Evolutionary conservation across 1,140 invertebrate species (phyloP), one percentile per base, ranked within the genome.

Genomic region (Eriosoma lanigerum): DNA sequence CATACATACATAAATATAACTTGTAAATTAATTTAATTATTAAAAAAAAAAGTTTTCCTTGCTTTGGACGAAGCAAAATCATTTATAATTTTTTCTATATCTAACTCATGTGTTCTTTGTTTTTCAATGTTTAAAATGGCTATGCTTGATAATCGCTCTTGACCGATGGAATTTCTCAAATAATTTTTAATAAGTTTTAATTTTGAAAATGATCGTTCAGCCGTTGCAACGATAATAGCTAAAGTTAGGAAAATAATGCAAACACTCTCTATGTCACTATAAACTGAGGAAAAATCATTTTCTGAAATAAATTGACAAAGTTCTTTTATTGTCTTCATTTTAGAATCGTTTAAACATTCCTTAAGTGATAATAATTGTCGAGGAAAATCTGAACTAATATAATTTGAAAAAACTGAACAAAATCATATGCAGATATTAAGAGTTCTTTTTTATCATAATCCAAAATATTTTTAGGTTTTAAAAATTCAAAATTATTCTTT

Each of bases 231-330:
- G 12, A 5, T 60, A 1, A 60, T 24, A 17, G 58, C 13, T 60
- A 60, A 0, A 24, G 58, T 60, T 60, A 60, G 29, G 17, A 60
- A 60, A 19, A 60, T 60, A 60, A 60, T 60, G 15, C 58, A 60
- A 17, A 24, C 24, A 60, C 13, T 60, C 4, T 29, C 15, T 13
- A 48, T 29, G 15, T 29, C 24, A 15, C 24, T 60, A 29, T 60
- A 60, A 6, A 60, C 15, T 8, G 24, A 60, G 13, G 24, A 26
- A 26, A 60, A 12, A 60, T 29, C 58, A 60, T 60, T 60, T 26
- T 60, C 58, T 60, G 29, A 29, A 26, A 60, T 17, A 60, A 17
- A 29, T 8, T 60, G 13, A 26, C 12, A 8, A 8, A 60, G 26
- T 24, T 60, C 15, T 17, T 26, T 60, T 60, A 60, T 60, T 10